phyloP scores from a whole-genome alignment of 2,113 vertebrate species.

The Erinaceus europaeus region DNA sequence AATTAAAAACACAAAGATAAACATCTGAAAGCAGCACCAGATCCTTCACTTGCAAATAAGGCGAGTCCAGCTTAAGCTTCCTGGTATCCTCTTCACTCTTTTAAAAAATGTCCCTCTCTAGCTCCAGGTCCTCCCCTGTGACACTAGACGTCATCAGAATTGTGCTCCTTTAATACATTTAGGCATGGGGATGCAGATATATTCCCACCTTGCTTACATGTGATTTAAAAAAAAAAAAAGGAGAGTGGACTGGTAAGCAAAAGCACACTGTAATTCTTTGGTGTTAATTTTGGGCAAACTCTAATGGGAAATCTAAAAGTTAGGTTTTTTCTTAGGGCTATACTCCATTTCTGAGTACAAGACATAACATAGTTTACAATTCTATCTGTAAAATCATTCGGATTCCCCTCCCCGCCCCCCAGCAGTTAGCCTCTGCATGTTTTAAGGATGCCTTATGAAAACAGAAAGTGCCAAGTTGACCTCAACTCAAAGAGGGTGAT shows the following conservation, averaged over 20 bases:
- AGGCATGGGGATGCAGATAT: neutral
- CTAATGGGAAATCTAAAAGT: neutral
- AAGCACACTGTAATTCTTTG: conserved; percentile 50
- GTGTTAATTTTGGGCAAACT: conserved; percentile 35
- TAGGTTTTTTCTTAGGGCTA: neutral
- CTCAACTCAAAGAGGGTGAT: neutral
- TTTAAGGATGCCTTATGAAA: neutral
- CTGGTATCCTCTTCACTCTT: conserved; percentile 29
- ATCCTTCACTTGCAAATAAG: conserved; percentile 86
- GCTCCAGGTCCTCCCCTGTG: neutral
- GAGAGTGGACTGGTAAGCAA: conserved; percentile 58
- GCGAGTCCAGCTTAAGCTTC: conserved; percentile 75
- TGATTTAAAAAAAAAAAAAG: neutral
- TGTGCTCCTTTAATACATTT: conserved; percentile 20
- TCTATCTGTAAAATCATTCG: conserved; percentile 1
- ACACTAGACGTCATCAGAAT: neutral
- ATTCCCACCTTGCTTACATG: neutral
- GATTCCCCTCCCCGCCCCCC: neutral
- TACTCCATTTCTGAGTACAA: neutral
- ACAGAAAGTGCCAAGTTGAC: neutral
- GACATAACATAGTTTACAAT: neutral
- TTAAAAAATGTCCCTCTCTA: neutral
- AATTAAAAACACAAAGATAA: conserved; percentile 74
- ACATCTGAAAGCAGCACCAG: conserved; percentile 84
- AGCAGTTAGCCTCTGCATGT: conserved; percentile 2